Evolutionary conservation across 2,113 vertebrate species (phyloP).

Genomic region (Phaethornis superciliosus): DNA sequence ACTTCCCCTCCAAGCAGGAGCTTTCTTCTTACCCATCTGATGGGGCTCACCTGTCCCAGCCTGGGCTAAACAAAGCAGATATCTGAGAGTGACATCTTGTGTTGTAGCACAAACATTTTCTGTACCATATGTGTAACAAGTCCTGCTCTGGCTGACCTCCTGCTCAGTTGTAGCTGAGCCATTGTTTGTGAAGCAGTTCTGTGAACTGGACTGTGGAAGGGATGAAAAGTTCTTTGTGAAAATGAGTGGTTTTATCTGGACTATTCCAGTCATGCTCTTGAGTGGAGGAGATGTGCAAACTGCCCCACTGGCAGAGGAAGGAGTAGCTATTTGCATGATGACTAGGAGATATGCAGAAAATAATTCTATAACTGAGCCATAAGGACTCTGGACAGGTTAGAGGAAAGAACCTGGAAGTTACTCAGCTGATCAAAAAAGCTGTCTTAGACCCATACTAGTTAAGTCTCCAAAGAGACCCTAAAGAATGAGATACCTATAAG

Average conservation of each 20-base stretch:
- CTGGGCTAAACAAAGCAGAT: background rate
- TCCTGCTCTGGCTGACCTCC: background rate
- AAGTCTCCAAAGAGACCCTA: background rate
- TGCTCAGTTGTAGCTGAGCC: background rate
- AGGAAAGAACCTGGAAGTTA: background rate
- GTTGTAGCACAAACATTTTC: background rate
- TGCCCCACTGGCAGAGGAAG: background rate
- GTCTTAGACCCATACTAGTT: background rate
- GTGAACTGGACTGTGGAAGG: background rate
- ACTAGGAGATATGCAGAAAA: background rate
- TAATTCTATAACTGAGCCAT: background rate
- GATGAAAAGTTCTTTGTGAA: background rate
- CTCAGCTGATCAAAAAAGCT: fast-evolving
- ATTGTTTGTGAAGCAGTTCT: background rate
- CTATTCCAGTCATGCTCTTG: background rate
- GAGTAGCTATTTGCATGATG: background rate
- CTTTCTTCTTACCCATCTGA: background rate
- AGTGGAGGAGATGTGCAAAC: background rate
- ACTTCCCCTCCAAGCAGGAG: background rate
- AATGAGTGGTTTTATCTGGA: background rate
- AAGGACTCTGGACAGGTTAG: background rate
- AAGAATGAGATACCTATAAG: background rate
- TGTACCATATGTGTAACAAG: background rate
- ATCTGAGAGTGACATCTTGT: background rate
- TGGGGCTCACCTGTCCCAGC: background rate